Conservation (phyloP, 2,888 invertebrate species). For the Antheraea assamensis region DNA sequence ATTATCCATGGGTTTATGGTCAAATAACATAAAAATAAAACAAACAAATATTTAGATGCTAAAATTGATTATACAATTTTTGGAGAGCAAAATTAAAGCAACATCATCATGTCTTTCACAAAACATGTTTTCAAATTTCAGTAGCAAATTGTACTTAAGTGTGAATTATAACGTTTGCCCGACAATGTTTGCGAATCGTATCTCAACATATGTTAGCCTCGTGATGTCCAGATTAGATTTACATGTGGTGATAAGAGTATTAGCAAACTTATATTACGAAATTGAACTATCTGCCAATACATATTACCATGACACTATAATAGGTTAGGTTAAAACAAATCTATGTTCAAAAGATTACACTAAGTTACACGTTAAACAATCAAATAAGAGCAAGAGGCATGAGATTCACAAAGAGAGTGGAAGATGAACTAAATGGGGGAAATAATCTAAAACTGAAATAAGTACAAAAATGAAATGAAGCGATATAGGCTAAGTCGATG, state of each 20-base stretch:
- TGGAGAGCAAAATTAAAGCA: background rate
- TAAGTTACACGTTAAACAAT: background rate
- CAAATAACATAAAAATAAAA: too few relatives aligned
- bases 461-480: too few relatives aligned
- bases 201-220: background rate
- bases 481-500: too few relatives aligned
- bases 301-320: background rate
- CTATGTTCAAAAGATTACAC: too few relatives aligned
- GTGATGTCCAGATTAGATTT: constrained; percentile 8
- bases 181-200: background rate
- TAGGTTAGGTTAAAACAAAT: too few relatives aligned
- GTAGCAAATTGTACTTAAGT: constrained; percentile 15
- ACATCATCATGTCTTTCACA: background rate
- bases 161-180: background rate
- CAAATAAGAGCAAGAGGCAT: background rate
- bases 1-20: too few relatives aligned
- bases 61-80: background rate
- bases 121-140: background rate
- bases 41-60: background rate
- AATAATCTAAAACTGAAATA: background rate
- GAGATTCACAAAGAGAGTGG: background rate
- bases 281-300: background rate
- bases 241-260: background rate
- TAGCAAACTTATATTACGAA: background rate
- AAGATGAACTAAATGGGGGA: background rate